Evolutionary conservation across 2,888 invertebrate species (phyloP), one percentile per base, ranked within the genome.

Genomic region (Drosophila kambysellisi): DNA sequence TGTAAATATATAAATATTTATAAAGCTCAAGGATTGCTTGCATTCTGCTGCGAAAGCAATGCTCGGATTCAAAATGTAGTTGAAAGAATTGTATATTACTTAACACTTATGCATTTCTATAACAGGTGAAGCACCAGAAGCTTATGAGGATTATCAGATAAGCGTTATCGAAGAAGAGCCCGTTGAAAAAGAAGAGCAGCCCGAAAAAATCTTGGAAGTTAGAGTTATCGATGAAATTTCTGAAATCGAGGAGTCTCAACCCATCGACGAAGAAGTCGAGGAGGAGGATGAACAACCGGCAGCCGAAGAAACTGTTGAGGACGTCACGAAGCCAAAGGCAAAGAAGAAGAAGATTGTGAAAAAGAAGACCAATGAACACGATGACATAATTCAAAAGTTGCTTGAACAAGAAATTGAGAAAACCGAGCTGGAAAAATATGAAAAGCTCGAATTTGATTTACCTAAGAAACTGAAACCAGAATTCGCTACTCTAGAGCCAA

Each of bases 391-490:
- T 64, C 86, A 92, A 71, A 91, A 91, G 59, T 71, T 93, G 37
- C 71, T 93, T 33, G 93, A 91, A 37, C 92, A 92, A 81, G 93
- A 93, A 74, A 89, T 93, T 60, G 92, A 92, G 61, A 93, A 93
- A 83, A 93, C 93, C 4, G 93, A 93, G 79, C 91, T 93, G 17
- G 93, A 94, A 65, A 94, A 93, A 81, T 93, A 93, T 60, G 93
- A 94, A 74, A 93, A 94, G 84, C 39, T 91, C 52, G 93, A 93
- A 5, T 93, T 94, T 72, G 92, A 87, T 59, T 12, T 73, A 29
- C 92, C 92, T 1, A 89, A 91, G 64, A 91, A 92, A 71, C 70
- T 83, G 7, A 91, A 92, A 29, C 86, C 91, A n/a, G 89, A 91
- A 63, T 79, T 88, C 33, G 75, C 78, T 6, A 80, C 84, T 51